Evolutionary conservation across 2,797 vertebrate genomes (phyloP).

Genomic region (Diplodus sargus): DNA sequence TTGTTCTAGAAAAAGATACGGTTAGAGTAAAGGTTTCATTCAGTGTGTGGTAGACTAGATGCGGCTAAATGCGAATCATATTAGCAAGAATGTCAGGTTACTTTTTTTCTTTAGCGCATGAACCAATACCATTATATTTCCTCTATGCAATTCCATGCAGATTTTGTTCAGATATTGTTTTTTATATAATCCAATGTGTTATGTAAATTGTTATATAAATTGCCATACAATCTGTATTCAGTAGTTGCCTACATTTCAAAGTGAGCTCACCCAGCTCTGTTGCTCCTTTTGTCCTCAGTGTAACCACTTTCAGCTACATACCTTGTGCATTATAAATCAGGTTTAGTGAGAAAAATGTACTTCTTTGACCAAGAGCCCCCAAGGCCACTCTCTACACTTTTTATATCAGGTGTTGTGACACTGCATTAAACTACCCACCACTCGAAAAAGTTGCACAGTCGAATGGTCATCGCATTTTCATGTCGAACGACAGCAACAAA

Average conservation of each 20-base stretch:
- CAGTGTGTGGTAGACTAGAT: too few relatives aligned
- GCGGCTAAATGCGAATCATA: too few relatives aligned
- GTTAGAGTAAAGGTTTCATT: not conserved
- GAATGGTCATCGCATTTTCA: slow-evolving; percentile 30
- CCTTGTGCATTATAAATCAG: not conserved
- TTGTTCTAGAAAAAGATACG: not conserved
- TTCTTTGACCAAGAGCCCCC: slow-evolving; percentile 17
- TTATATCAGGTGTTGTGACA: slow-evolving; percentile 24
- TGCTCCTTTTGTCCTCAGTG: too few relatives aligned
- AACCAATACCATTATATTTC: not conserved
- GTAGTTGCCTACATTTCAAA: too few relatives aligned
- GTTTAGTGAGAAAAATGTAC: not conserved
- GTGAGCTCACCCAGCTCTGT: too few relatives aligned
- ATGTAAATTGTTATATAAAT: too few relatives aligned
- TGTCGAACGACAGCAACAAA: slow-evolving; percentile 47
- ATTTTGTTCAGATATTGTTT: too few relatives aligned
- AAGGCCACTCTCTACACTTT: slow-evolving; percentile 15
- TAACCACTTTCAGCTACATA: too few relatives aligned
- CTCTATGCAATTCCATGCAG: not conserved
- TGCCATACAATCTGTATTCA: too few relatives aligned
- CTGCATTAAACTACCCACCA: not conserved
- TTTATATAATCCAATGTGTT: too few relatives aligned
- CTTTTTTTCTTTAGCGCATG: too few relatives aligned
- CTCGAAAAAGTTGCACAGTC: slow-evolving; percentile 23
- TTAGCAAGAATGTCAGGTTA: too few relatives aligned